phyloP scores from a whole-genome alignment of 2,797 vertebrate genomes.

The Myotis myotis region DNA sequence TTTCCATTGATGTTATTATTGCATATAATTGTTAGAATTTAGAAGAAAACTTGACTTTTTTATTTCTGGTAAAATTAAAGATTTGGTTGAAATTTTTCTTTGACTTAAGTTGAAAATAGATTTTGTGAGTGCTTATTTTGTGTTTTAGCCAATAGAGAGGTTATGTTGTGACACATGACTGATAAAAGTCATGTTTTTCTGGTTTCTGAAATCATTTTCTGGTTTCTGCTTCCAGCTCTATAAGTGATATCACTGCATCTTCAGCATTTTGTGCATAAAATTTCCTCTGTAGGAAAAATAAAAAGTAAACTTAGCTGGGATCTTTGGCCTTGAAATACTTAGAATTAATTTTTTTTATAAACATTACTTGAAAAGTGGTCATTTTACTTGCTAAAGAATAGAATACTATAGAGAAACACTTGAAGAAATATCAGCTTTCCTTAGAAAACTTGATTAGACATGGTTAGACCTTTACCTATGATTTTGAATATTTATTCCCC shows the following conservation, averaged over 20 bases:
- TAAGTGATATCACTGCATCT: background rate
- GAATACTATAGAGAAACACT: background rate
- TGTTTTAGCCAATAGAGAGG: background rate
- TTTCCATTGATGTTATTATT: background rate
- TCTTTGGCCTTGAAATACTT: background rate
- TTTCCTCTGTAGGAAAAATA: background rate
- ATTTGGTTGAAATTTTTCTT: background rate
- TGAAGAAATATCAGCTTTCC: background rate
- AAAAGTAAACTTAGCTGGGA: background rate
- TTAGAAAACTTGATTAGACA: background rate
- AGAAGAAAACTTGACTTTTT: background rate
- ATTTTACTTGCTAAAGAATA: conserved; percentile 3
- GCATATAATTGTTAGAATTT: background rate
- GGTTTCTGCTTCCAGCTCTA: background rate
- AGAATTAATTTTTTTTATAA: background rate
- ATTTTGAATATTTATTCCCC: background rate
- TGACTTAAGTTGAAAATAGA: background rate
- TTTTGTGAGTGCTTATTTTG: background rate
- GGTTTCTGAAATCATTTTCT: background rate
- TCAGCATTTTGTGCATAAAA: background rate
- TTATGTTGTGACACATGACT: background rate
- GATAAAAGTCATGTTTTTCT: background rate
- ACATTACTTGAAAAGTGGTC: background rate
- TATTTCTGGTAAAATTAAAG: background rate
- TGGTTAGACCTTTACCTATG: background rate